These are phyloP conservation scores for Oxyruncus cristatus DNA, from an alignment of 2,113 vertebrate genomes.

Conservation along the genomic window DNA sequence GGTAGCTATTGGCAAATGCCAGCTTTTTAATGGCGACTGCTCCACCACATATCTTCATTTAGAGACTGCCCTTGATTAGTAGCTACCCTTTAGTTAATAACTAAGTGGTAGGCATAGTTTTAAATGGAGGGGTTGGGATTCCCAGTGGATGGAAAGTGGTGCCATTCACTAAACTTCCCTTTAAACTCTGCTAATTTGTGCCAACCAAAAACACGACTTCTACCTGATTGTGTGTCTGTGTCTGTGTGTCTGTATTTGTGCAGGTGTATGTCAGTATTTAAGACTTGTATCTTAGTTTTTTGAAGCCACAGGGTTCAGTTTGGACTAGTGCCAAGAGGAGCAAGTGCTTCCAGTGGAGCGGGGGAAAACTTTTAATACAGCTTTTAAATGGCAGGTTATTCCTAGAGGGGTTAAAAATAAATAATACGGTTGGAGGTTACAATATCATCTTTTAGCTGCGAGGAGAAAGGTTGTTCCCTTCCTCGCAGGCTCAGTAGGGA, in stretches of 20 bases:
- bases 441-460: constrained; percentile 28
- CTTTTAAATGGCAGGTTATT: constrained; percentile 53
- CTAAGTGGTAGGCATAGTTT: constrained; percentile 2
- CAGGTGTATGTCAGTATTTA: neutral
- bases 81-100: constrained; percentile 28
- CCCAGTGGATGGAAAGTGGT: neutral
- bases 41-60: constrained; percentile 23
- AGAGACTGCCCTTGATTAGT: constrained; percentile 38
- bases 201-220: neutral
- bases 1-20: constrained; percentile 42
- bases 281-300: constrained; percentile 30
- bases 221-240: neutral
- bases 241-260: neutral
- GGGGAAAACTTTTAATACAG: constrained; percentile 21
- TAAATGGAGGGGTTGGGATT: neutral
- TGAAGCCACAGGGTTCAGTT: neutral
- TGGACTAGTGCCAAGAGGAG: constrained; percentile 26
- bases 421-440: neutral
- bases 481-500: neutral
- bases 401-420: constrained; percentile 53
- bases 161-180: neutral
- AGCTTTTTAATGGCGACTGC: constrained; percentile 4
- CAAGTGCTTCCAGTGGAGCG: neutral
- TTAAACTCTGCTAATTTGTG: neutral
- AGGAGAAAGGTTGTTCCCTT: neutral